Base-by-base conservation (phyloP, 2,113 vertebrate species). In the Amblyornis subalaris region DNA sequence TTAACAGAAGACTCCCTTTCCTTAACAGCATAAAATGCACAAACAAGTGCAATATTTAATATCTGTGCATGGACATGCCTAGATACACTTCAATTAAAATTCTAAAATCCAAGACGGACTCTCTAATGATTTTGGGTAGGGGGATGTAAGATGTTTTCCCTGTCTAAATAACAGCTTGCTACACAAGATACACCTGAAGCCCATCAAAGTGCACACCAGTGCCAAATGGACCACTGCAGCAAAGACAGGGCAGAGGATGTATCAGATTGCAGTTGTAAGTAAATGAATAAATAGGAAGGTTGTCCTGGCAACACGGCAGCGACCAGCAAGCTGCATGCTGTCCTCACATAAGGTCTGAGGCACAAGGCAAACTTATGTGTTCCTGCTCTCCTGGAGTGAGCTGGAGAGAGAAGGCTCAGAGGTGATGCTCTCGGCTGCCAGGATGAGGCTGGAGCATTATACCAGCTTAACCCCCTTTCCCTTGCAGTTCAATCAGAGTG, bases 401-500 rank as follows among this genome's bases (percentile, higher is more conserved):
- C 24, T 70, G 74, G 47, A 81, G n/a, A 0, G 2, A 85, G 61
- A 44, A 91, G 45, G 54, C 73, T 83, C 1, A 0, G 78, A 80
- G 60, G 79, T 70, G 86, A 85, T 33, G 48, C 83, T 54, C 47
- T 31, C 79, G 67, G 58, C 48, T 88, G 69, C 38, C 42, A 38
- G 66, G 60, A 91, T 83, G 67, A 93, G 50, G 73, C 55, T 53
- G 74, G 51, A 83, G 55, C 42, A 1, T 90, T 92, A 96, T 91
- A 89, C 93, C 80, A 77, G 92, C 89, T 97, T 96, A 94, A 94
- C 60, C 77, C 67, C 51, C 44, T 90, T 92, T 89, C 67, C 74
- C 44, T 65, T 0, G 0, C 33, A 20, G 76, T 31, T 94, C 85
- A 66, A 4, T 24, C 0, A 0, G 15, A 79, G 76, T 1, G 7